Conservation (phyloP, 2,113 vertebrate genomes). For the Microcebus griseorufus region DNA sequence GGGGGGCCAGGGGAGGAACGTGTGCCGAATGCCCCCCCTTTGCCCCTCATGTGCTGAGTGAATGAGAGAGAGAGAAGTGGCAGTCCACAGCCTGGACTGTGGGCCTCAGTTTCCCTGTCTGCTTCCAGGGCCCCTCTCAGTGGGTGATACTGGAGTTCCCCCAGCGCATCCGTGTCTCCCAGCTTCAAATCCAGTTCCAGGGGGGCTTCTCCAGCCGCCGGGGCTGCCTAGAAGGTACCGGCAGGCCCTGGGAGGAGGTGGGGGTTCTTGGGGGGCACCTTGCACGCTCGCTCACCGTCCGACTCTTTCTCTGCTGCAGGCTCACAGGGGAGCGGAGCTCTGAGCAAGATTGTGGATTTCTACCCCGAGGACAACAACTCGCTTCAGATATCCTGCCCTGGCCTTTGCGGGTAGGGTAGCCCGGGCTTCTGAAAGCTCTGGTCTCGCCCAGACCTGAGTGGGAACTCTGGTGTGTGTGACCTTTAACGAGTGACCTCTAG, state of each 20-base stretch:
- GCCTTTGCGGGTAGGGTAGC: neutral
- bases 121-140: slow-evolving; percentile 90
- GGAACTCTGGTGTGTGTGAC: neutral
- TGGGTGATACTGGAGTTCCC: slow-evolving; percentile 95
- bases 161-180: slow-evolving; percentile 83
- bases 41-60: too few species aligned
- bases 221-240: slow-evolving; percentile 92
- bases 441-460: neutral
- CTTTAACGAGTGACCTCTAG: neutral
- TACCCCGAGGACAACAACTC: slow-evolving; percentile 93
- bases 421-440: neutral
- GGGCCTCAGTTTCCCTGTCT: neutral
- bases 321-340: slow-evolving; percentile 80
- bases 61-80: neutral
- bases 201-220: slow-evolving; percentile 93
- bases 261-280: accelerated
- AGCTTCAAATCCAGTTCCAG: slow-evolving; percentile 94
- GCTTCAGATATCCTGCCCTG: slow-evolving; percentile 94
- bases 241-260: neutral
- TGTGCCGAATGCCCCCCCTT: too few species aligned
- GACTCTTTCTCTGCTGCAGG: slow-evolving; percentile 80
- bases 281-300: neutral
- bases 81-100: accelerated
- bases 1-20: too few species aligned
- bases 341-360: slow-evolving; percentile 84